A percentile compares a stretch with the other conserved stretches of the same genome.
Evolutionary conservation across 2,888 invertebrate species (phyloP).

Genomic region (Protula sp.): DNA sequence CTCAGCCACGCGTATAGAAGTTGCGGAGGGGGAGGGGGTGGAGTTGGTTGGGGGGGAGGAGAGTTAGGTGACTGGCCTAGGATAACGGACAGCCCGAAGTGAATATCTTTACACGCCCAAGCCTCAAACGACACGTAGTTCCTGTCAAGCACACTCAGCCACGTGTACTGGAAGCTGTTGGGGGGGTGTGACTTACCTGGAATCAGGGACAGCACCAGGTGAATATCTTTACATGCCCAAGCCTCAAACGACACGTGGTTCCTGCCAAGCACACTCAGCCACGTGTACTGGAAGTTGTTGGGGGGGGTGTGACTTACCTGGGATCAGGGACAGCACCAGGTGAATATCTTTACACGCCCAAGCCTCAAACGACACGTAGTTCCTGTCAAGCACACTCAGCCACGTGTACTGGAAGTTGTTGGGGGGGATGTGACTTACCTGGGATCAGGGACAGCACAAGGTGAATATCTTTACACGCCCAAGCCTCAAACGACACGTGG

Average conservation of each 20-base stretch:
- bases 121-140: too few relatives aligned
- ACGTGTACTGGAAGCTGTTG: too few relatives aligned
- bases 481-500: too few relatives aligned
- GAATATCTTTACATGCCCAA: background rate
- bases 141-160: constrained; percentile 4
- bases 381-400: background rate
- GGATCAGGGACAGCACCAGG: background rate
- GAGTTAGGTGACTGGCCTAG: constrained; percentile 2
- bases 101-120: constrained; percentile 4
- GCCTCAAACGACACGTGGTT: background rate
- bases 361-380: background rate
- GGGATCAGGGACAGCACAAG: too few relatives aligned
- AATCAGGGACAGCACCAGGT: background rate
- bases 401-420: background rate
- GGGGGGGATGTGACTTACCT: constrained; percentile 5
- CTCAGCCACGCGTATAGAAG: background rate
- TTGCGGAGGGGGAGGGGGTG: too few relatives aligned
- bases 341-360: background rate
- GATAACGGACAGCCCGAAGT: background rate
- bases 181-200: too few relatives aligned
- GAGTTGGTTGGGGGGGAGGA: too few relatives aligned
- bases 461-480: too few relatives aligned
- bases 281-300: too few relatives aligned
- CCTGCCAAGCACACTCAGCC: background rate
- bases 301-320: too few relatives aligned